Conservation (phyloP, 2,113 vertebrate species). For the Leuciscus idus region DNA sequence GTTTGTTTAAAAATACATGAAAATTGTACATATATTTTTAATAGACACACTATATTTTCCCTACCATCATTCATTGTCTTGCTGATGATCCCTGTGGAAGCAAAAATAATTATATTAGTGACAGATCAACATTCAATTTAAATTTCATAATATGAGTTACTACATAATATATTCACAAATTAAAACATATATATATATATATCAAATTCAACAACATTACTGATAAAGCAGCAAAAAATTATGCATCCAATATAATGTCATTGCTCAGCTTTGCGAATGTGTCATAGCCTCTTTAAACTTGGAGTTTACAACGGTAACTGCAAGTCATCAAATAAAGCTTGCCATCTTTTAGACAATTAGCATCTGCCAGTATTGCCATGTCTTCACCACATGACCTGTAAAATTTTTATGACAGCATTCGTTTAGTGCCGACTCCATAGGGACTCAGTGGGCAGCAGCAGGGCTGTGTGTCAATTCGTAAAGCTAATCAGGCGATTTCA, state of each 20-base stretch:
- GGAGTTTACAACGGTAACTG: neutral
- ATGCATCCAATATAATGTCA: neutral
- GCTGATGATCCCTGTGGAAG: conserved; percentile 23
- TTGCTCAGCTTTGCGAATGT: neutral
- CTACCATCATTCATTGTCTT: conserved; percentile 43
- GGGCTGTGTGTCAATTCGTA: conserved; percentile 11
- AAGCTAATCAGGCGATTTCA: conserved; percentile 12
- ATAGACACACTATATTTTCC: neutral
- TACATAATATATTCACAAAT: neutral
- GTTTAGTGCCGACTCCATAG: neutral
- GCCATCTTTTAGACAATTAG: neutral
- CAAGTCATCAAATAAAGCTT: neutral
- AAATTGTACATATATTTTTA: neutral
- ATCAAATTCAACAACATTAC: neutral
- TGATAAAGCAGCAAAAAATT: too few relatives aligned
- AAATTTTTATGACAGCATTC: conserved; percentile 49
- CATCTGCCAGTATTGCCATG: neutral
- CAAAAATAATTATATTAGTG: neutral
- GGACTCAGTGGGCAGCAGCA: neutral
- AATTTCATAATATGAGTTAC: neutral
- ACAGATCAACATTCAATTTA: neutral
- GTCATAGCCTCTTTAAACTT: neutral
- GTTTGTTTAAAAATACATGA: neutral
- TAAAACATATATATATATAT: too few relatives aligned
- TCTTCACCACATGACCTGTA: conserved; percentile 28